Percentiles rank a stretch among this genome's conserved stretches.
Conservation (phyloP, 1,140 invertebrate genomes). For the Oedothorax gibbosus region DNA sequence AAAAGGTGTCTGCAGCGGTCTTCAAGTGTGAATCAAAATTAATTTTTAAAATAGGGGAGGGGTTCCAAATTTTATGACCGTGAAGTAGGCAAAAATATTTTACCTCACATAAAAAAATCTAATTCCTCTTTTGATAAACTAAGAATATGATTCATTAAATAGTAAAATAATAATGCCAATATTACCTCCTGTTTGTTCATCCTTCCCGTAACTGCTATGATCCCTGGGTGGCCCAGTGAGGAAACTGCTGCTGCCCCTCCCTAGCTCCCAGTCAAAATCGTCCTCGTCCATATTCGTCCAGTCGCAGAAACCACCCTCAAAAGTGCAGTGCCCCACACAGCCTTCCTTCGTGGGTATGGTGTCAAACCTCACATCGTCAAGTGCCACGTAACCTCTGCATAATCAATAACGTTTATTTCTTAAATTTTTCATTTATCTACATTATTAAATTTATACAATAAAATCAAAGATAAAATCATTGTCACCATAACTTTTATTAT, state of each 20-base stretch:
- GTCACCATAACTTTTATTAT: conserved; percentile 27
- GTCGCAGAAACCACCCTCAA: conserved; percentile 77
- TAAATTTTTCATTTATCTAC: conserved; percentile 67
- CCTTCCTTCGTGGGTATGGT: conserved; percentile 35
- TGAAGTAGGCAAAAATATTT: too few species aligned
- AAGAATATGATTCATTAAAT: too few species aligned
- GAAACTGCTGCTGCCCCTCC: conserved; percentile 75
- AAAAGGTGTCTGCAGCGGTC: too few species aligned
- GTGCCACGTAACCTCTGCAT: conserved; percentile 74
- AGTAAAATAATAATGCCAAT: too few species aligned
- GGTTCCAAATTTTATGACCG: too few species aligned
- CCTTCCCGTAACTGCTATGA: conserved; percentile 73
- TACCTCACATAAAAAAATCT: neutral
- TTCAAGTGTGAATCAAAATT: too few species aligned
- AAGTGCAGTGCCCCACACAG: conserved; percentile 75
- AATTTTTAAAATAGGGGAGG: too few species aligned
- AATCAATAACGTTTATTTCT: neutral
- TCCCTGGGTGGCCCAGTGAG: conserved; percentile 77
- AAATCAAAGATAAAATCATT: conserved; percentile 75
- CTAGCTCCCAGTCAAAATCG: conserved; percentile 78
- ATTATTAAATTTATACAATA: conserved; percentile 73
- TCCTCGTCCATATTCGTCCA: conserved; percentile 75
- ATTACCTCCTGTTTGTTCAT: conserved; percentile 70
- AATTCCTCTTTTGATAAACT: neutral
- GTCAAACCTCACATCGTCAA: conserved; percentile 75